Base-by-base conservation (phyloP, 2,888 invertebrate genomes). In the Hypercompe scribonia region DNA sequence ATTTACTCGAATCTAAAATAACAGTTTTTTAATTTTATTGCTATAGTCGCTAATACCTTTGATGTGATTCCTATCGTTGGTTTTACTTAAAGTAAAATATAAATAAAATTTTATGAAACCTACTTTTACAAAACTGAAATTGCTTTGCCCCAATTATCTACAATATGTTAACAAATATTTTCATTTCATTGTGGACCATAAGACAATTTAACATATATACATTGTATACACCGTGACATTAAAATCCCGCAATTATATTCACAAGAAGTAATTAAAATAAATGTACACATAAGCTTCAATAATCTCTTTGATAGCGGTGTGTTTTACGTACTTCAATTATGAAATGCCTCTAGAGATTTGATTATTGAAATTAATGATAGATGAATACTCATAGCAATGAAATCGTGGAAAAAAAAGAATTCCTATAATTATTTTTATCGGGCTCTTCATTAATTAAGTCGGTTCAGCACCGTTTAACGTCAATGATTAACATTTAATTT, bases 361-460 rank as follows among this genome's bases (percentile, higher is more conserved):
- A 82, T 83, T 86, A 84, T 78, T 76, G 75, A 78, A 83, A 84
- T 86, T 86, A 86, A 86, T 86, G 77, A 78, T 79, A 85, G 77
- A 83, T 75, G 84, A 78, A 81, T 80, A 79, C 77, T 77, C 78
- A 79, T 78, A 80, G 77, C 75, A 80, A 74, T 77, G 75, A 77
- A 84, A 86, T 81, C 78, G 72, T 80, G 58, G n/a, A n/a, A 81
- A 84, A 83, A 70, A 80, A 78, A 79, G 72, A 84, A 84, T 78
- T 81, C 68, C 73, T 78, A 75, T 85, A 85, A 82, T 84, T 81
- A 82, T 81, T 84, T 84, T 82, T 85, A 82, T 84, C 80, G 76
- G 74, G 70, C 74, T 76, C 71, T 74, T 70, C 72, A 78, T 82
- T 84, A 84, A 84, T 84, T 84, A 84, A 84, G 84, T 80, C 81